These are phyloP conservation scores for Glandiceps talaboti DNA, from an alignment of 53 echinoderm and acorn worm genomes.

Conservation along the genomic window DNA sequence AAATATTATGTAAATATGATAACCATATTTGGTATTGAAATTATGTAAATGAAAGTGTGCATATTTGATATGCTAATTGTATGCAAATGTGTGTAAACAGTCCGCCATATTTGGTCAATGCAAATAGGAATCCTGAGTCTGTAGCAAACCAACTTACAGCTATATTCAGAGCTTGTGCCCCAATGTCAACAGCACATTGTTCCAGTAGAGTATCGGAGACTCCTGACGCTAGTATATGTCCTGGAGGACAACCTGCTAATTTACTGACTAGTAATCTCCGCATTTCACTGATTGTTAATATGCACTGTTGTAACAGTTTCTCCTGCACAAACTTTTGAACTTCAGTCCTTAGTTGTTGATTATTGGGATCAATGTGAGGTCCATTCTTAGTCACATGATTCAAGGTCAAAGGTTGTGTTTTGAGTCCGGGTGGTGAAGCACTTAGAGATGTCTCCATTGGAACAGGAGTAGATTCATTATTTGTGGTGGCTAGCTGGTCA, in stretches of 20 bases:
- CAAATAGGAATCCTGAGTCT: too few species aligned
- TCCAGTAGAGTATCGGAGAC: conserved; percentile 66
- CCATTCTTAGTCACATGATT: background rate
- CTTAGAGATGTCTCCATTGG: background rate
- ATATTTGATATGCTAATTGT: too few species aligned
- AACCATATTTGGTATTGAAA: too few species aligned
- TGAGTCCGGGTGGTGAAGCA: background rate
- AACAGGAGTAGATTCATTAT: background rate
- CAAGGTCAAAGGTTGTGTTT: background rate
- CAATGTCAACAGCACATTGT: conserved; percentile 47
- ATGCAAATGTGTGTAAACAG: too few species aligned
- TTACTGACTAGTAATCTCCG: conserved; percentile 36
- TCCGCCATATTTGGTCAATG: too few species aligned
- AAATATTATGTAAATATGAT: too few species aligned
- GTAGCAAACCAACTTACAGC: too few species aligned
- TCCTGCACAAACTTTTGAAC: conserved; percentile 47
- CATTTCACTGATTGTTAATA: conserved; percentile 58
- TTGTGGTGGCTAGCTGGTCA: conserved; percentile 11
- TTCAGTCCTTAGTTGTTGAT: conserved; percentile 25
- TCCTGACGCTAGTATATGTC: conserved; percentile 43
- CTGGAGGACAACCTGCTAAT: conserved; percentile 48
- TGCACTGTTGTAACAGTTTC: conserved; percentile 37
- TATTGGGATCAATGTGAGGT: background rate
- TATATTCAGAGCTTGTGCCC: conserved; percentile 51
- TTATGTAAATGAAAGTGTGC: too few species aligned